Base-by-base conservation (phyloP, 2,113 vertebrate genomes). In the Apteryx mantelli region DNA sequence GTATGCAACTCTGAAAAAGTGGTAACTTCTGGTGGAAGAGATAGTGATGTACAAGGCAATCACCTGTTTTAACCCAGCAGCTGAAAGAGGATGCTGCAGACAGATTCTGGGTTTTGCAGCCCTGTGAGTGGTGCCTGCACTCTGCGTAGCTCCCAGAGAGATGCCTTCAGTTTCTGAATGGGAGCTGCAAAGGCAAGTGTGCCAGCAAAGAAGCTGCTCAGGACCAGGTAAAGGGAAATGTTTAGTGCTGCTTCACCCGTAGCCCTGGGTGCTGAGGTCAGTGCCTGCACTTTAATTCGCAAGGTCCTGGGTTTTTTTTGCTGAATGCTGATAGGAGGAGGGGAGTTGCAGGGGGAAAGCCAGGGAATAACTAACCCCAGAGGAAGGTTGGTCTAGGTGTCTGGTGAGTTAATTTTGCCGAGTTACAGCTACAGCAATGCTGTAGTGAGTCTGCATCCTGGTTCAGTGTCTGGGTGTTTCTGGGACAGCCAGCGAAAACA, bases 101-200 rank as follows among this genome's bases (percentile, higher is more conserved):
- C 1, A n/a, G 4, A 3, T 61, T 65, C 42, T 69, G 32, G 7
- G 6, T 69, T 91, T 86, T 14, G 7, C 8, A 84, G 28, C 9
- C 12, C 25, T 28, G 1, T 9, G 15, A 68, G 22, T 4, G 9
- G 5, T 91, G 60, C 8, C 16, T 5, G 20, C 0, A 0, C 26
- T 66, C 22, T 46, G 53, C 28, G 28, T 0, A 1, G 21, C 14
- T 65, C 21, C 28, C 25, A 22, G 7, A 63, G 36, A 60, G 5
- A 40, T 3, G 46, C 7, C 46, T 48, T 11, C 53, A 42, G 36
- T 60, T 30, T 73, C 48, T 36, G 48, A 30, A 74, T 16, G 19
- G 1, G 0, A 40, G 36, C 30, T 36, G 22, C 5, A 3, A 84
- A 92, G 44, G 26, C 32, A 13, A 2, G 2, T 14, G 13, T 65